Evolutionary conservation across 1,140 invertebrate genomes (phyloP), one percentile per base, ranked within the genome.

Genomic region (Agrypnia vestita): DNA sequence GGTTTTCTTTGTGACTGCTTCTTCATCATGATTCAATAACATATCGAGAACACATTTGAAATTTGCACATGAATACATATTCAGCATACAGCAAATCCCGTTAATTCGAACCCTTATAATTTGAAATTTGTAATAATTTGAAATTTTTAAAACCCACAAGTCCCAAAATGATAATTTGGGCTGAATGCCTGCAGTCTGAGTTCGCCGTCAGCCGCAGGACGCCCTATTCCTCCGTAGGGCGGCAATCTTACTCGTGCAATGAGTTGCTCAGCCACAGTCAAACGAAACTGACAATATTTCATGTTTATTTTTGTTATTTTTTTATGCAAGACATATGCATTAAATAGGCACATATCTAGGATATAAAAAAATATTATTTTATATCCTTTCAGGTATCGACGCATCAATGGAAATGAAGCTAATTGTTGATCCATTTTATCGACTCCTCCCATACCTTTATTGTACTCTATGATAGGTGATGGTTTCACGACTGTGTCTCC

Each of bases 381-480:
- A 49, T 69, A 69, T 17, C 64, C 21, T 49, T 69, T 69, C 43
- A 49, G 25, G 64, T 69, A 69, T 69, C 64, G 43, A 7, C 25
- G 64, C 64, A 69, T 69, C 43, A 69, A 46, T 49, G 64, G 64
- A 44, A 69, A 69, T n/a, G 64, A 69, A 69, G 64, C 64, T n/a
- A 69, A 21, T 44, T 61, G 51, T 25, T 61, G 15, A 12, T 21
- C 17, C 19, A 61, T 61, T 61, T 61, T 61, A 61, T 61, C 56
- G 15, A 61, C 56, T 61, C 19, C 56, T 17, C 56, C 56, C 56
- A 61, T 61, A 61, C 56, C 56, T 61, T 25, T 61, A 19, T 61
- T 61, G 21, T 61, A 61, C 19, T 61, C 56, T 19, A 61, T 19
- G 10, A 61, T 19, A 35, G 21, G 15, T 21, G 19, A 21, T 61